A percentile compares a stretch with the other conserved stretches of the same genome.
Evolutionary conservation across 1,140 invertebrate species (phyloP).

Genomic region (Colletes latitarsis): DNA sequence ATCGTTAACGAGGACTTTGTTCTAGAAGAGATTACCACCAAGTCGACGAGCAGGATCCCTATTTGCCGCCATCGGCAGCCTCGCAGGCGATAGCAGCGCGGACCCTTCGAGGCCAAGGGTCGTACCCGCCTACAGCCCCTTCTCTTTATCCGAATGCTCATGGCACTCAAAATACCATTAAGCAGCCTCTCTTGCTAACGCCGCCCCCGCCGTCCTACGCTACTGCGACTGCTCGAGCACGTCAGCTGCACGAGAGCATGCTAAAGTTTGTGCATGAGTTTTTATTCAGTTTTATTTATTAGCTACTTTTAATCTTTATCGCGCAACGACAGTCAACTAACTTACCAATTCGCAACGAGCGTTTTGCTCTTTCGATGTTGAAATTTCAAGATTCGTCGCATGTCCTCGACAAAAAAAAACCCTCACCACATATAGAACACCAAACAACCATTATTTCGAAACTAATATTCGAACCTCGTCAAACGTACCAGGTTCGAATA

Average conservation of each 20-base stretch:
- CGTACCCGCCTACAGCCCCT: slow-evolving; percentile 83
- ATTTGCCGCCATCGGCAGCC: slow-evolving; percentile 84
- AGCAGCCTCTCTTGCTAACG: slow-evolving; percentile 82
- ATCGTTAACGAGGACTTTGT: slow-evolving; percentile 66
- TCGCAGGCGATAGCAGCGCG: slow-evolving; percentile 85
- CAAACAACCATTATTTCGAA: no score
- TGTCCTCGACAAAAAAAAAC: no score
- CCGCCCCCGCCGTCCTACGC: slow-evolving; percentile 81
- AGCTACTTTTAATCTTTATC: slow-evolving; percentile 28
- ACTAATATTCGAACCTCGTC: no score
- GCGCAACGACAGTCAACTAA: background rate
- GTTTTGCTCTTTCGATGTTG: no score
- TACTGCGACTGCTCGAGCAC: slow-evolving; percentile 82
- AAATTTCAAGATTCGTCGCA: no score
- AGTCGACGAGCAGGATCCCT: slow-evolving; percentile 88
- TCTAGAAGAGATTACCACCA: slow-evolving; percentile 87
- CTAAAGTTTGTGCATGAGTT: slow-evolving; percentile 81
- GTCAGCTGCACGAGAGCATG: slow-evolving; percentile 81
- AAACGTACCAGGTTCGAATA: no score
- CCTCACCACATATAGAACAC: no score
- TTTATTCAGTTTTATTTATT: slow-evolving; percentile 69
- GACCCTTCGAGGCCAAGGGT: slow-evolving; percentile 85
- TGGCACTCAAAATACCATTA: slow-evolving; percentile 82
- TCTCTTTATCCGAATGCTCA: slow-evolving; percentile 81
- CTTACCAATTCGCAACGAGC: no score